phyloP scores from a whole-genome alignment of 1,140 invertebrate genomes.

The Parasteatoda tepidariorum region DNA sequence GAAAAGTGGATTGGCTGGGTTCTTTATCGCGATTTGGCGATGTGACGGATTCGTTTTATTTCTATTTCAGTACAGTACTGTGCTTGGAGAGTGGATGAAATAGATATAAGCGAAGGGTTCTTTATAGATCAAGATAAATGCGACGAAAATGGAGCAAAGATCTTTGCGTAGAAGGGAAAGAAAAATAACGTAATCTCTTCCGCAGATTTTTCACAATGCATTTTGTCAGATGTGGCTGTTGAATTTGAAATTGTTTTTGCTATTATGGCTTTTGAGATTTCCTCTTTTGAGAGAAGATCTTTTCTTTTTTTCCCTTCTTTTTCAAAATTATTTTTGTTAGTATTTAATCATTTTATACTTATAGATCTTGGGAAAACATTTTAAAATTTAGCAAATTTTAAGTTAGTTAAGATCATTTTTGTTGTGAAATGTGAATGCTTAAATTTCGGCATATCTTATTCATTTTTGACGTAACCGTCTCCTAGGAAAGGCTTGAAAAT shows the following conservation, averaged over 20 bases:
- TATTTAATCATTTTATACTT: no score
- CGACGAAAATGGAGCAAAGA: not conserved
- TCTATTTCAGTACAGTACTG: not conserved
- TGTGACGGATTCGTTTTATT: constrained; percentile 56
- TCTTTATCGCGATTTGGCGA: constrained; percentile 39
- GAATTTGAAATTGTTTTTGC: not conserved
- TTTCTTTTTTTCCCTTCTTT: not conserved
- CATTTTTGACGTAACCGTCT: no score
- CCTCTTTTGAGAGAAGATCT: not conserved
- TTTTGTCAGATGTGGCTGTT: constrained; percentile 30
- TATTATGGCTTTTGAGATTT: not conserved
- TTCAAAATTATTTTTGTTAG: no score
- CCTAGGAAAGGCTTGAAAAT: no score
- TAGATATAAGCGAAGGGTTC: constrained; percentile 16
- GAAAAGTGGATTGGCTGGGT: constrained; percentile 47
- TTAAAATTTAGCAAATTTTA: no score
- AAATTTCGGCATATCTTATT: no score
- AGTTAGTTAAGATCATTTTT: no score
- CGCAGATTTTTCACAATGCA: not conserved
- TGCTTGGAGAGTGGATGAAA: not conserved
- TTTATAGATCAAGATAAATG: constrained; percentile 49
- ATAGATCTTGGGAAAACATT: no score
- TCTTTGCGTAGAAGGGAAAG: not conserved
- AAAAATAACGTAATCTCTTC: not conserved
- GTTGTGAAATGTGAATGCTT: no score